Percentiles rank a stretch among this genome's conserved stretches.
phyloP scores from a whole-genome alignment of 2,888 invertebrate genomes.

The Eulithis testata region DNA sequence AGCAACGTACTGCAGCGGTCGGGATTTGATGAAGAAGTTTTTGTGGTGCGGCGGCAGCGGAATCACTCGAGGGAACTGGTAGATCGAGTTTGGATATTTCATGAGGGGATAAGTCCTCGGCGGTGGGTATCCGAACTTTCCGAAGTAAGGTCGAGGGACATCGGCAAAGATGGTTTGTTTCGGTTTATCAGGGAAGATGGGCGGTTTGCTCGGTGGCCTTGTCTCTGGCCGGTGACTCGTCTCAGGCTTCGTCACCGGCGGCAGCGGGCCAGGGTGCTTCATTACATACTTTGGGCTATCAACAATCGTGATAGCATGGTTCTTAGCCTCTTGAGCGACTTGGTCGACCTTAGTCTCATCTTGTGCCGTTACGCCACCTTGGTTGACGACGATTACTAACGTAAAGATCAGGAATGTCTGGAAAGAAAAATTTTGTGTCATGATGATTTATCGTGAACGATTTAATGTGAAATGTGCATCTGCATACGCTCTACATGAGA shows the following conservation, averaged over 20 bases:
- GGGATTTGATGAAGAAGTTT: conserved; percentile 53
- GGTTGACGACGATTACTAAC: conserved; percentile 77
- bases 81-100: conserved; percentile 63
- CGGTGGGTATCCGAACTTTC: conserved; percentile 54
- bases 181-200: conserved; percentile 60
- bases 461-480: too few relatives aligned
- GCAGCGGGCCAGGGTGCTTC: conserved; percentile 36
- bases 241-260: conserved; percentile 47
- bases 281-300: conserved; percentile 66
- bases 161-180: conserved; percentile 56
- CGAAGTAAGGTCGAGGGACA: conserved; percentile 56
- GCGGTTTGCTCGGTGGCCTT: conserved; percentile 69
- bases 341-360: conserved; percentile 65
- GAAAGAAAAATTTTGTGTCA: conserved; percentile 45
- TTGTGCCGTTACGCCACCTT: conserved; percentile 67
- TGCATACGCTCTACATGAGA: too few relatives aligned
- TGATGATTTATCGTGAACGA: background rate
- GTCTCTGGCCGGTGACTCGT: conserved; percentile 58
- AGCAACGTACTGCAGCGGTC: conserved; percentile 58
- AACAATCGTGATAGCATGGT: conserved; percentile 63
- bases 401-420: conserved; percentile 80
- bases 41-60: conserved; percentile 59
- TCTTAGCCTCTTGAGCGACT: conserved; percentile 70
- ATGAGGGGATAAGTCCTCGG: conserved; percentile 58
- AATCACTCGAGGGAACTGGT: conserved; percentile 68